These are phyloP conservation scores for Parnassius mnemosyne DNA, from an alignment of 2,888 invertebrate genomes.

Conservation along the genomic window DNA sequence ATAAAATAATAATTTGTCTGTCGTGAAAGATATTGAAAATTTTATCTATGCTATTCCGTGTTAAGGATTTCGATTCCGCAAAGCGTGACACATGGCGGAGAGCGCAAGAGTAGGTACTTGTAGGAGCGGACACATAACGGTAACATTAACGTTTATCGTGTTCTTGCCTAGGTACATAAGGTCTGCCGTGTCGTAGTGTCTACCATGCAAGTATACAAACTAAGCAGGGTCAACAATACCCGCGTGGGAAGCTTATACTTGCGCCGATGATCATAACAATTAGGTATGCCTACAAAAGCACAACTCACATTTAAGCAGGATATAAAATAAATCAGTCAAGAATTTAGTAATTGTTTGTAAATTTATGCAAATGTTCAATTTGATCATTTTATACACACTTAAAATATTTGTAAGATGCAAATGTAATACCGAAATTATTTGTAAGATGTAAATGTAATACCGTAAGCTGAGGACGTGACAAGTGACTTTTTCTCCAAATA, in stretches of 20 bases:
- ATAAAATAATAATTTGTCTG: not conserved
- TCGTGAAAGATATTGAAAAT: slow-evolving; percentile 20
- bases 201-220: slow-evolving; percentile 41
- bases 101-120: slow-evolving; percentile 19
- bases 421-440: too few relatives aligned
- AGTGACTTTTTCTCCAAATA: too few relatives aligned
- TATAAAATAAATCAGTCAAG: too few relatives aligned
- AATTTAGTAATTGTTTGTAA: too few relatives aligned
- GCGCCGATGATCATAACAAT: not conserved
- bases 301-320: too few relatives aligned
- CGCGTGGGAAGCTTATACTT: slow-evolving; percentile 50
- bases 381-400: too few relatives aligned
- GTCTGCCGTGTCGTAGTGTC: slow-evolving; percentile 42
- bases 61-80: slow-evolving; percentile 43
- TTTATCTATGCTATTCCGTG: slow-evolving; percentile 19
- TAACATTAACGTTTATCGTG: slow-evolving; percentile 56
- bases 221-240: slow-evolving; percentile 44
- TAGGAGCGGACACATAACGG: slow-evolving; percentile 51
- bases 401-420: too few relatives aligned
- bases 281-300: too few relatives aligned
- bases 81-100: slow-evolving; percentile 31
- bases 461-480: too few relatives aligned
- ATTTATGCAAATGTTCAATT: too few relatives aligned
- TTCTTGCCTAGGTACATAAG: slow-evolving; percentile 47
- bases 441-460: too few relatives aligned